Conservation (phyloP, 2,113 vertebrate species). For the Aix galericulata region DNA sequence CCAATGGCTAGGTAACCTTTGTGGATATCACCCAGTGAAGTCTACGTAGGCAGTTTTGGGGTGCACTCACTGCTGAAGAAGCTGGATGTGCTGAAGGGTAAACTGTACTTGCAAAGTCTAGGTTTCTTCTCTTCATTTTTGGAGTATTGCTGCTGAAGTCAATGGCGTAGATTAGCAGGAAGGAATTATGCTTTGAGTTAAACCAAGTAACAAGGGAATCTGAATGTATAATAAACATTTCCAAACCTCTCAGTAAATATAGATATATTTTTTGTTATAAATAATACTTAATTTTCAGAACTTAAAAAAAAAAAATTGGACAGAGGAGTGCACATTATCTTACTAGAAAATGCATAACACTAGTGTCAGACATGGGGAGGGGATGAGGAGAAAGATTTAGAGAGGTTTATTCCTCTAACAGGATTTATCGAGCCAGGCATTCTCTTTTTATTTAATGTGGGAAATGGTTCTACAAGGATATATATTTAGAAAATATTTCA, state of each 20-base stretch:
- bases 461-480: slow-evolving; percentile 2
- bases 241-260: neutral
- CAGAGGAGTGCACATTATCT: neutral
- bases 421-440: slow-evolving; percentile 9
- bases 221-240: neutral
- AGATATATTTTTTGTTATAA: neutral
- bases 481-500: slow-evolving; percentile 14
- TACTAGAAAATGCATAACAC: neutral
- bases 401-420: slow-evolving; percentile 9
- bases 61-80: neutral
- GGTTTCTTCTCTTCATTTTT: neutral
- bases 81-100: neutral
- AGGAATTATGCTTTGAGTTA: neutral
- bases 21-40: neutral
- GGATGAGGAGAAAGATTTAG: slow-evolving; percentile 15
- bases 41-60: neutral
- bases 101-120: accelerated
- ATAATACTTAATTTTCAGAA: neutral
- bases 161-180: neutral
- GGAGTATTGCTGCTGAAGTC: neutral
- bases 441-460: neutral
- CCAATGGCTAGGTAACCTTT: neutral
- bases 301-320: neutral
- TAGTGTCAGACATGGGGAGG: neutral
- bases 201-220: neutral